These are phyloP conservation scores for Opisthograptis luteolata DNA, from an alignment of 2,888 invertebrate species.

Conservation along the genomic window DNA sequence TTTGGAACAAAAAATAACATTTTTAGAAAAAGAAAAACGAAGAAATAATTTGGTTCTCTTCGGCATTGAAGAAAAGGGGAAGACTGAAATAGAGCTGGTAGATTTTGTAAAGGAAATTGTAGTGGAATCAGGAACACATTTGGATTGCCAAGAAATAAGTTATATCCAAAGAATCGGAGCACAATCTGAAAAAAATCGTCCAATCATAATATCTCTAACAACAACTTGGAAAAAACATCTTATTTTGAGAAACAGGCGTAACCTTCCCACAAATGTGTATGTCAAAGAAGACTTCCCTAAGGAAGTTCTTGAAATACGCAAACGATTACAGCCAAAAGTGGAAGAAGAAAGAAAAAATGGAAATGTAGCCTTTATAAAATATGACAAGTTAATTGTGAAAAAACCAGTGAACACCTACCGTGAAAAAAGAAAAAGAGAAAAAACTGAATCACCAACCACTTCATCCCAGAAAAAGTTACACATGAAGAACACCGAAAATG, in stretches of 20 bases:
- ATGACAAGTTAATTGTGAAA: conserved; percentile 13
- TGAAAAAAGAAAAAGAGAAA: conserved; percentile 9
- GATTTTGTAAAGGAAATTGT: conserved; percentile 23
- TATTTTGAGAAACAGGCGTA: conserved; percentile 16
- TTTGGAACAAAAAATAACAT: conserved; percentile 20
- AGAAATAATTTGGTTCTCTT: conserved; percentile 12
- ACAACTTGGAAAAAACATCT: conserved; percentile 23
- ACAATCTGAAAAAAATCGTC: conserved; percentile 10
- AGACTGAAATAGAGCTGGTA: conserved; percentile 23
- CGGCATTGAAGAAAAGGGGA: conserved; percentile 27
- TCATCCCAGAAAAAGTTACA: neutral
- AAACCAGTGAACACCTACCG: neutral
- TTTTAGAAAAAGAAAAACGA: conserved; percentile 20
- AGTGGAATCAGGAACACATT: conserved; percentile 14
- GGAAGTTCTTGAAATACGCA: conserved; percentile 11
- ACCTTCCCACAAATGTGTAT: conserved; percentile 9
- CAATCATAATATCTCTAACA: conserved; percentile 12
- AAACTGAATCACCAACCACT: neutral
- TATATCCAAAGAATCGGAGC: conserved; percentile 19
- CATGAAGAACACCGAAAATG: neutral
- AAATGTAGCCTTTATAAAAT: conserved; percentile 8
- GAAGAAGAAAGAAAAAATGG: conserved; percentile 9
- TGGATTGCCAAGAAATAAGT: conserved; percentile 28
- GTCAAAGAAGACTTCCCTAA: conserved; percentile 19
- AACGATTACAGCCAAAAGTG: conserved; percentile 8